Evolutionary conservation across 2,113 vertebrate genomes (phyloP).

Genomic region (Aythya baeri): DNA sequence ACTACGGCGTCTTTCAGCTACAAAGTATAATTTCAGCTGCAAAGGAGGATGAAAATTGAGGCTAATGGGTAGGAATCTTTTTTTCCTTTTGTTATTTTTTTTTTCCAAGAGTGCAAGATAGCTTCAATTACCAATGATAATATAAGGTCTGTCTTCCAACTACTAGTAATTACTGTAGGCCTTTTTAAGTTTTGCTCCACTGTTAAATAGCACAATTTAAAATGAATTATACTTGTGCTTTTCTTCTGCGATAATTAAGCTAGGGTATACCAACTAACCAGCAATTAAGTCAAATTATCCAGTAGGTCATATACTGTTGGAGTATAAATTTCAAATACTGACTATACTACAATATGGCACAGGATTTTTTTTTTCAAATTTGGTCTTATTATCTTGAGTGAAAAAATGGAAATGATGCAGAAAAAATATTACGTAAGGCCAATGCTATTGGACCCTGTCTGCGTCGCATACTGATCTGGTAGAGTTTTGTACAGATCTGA

Average conservation of each 20-base stretch:
- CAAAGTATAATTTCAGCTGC: constrained; percentile 20
- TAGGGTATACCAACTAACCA: not conserved
- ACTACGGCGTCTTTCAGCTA: constrained; percentile 49
- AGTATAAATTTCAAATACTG: not conserved
- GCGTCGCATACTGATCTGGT: not conserved
- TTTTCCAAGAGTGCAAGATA: not conserved
- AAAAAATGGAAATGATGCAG: not conserved
- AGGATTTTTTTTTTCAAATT: not conserved
- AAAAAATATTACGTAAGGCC: not conserved
- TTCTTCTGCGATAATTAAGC: not conserved
- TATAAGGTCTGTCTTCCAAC: not conserved
- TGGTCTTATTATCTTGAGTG: not conserved
- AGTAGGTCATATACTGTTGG: not conserved
- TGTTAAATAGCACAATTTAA: not conserved
- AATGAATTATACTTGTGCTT: not conserved
- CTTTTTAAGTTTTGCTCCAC: not conserved
- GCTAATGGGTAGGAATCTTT: constrained; percentile 29
- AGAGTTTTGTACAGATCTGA: not conserved
- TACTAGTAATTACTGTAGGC: not conserved
- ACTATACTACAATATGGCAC: not conserved
- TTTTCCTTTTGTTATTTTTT: not conserved
- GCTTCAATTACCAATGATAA: not conserved
- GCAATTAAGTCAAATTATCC: not conserved
- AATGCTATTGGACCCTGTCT: rapidly evolving
- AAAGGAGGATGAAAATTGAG: constrained; percentile 30